Percentiles rank a stretch among this genome's conserved stretches.
phyloP scores from a whole-genome alignment of 2,888 invertebrate genomes.

The Koerneria pararmatus region DNA sequence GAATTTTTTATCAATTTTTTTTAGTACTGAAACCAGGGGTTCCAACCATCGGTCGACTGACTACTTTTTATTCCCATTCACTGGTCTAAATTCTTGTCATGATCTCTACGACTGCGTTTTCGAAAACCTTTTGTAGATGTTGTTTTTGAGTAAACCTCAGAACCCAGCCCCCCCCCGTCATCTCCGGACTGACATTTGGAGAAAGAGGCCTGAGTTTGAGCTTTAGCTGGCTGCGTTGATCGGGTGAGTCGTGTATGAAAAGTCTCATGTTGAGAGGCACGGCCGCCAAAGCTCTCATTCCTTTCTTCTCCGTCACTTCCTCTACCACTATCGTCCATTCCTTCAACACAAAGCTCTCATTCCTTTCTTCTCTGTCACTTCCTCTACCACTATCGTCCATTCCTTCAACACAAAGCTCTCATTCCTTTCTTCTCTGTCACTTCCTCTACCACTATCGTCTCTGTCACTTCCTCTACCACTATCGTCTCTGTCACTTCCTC shows the following conservation, averaged over 20 bases:
- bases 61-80: no score
- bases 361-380: constrained; percentile 44
- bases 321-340: constrained; percentile 59
- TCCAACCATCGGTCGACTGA: no score
- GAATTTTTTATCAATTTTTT: no score
- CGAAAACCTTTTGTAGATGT: no score
- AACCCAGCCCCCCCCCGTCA: no score
- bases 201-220: constrained; percentile 49
- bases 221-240: constrained; percentile 35
- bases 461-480: constrained; percentile 48
- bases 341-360: constrained; percentile 43
- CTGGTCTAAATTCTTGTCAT: no score
- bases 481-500: constrained; percentile 47
- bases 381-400: constrained; percentile 58
- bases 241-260: constrained; percentile 50
- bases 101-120: no score
- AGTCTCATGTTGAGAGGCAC: constrained; percentile 52
- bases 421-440: constrained; percentile 42
- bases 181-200: constrained; percentile 28
- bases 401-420: constrained; percentile 50
- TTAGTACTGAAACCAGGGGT: no score
- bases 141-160: no score
- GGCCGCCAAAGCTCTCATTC: constrained; percentile 50
- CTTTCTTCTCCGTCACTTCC: constrained; percentile 46
- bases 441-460: constrained; percentile 57